Percentiles rank a stretch among this genome's conserved stretches.
Conservation (phyloP, 1,140 invertebrate genomes). For the Chironomus striatipennis region DNA sequence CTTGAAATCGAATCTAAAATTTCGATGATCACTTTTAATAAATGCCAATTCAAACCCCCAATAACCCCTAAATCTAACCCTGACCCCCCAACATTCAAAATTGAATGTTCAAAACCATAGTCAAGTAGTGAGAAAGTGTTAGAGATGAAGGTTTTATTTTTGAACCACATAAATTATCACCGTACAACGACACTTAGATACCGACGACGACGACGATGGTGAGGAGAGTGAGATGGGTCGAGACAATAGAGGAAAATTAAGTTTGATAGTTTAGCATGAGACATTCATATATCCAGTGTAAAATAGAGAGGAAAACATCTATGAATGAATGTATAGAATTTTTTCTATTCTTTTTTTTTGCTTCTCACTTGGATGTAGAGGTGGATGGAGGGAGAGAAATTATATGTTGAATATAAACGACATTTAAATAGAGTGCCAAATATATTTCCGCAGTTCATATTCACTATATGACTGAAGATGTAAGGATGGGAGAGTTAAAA, state of each 20-base stretch:
- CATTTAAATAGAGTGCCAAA: constrained; percentile 13
- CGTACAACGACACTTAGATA: background rate
- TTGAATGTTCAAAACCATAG: constrained; percentile 2
- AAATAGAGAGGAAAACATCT: too few species aligned
- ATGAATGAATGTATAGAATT: too few species aligned
- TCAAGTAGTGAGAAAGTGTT: background rate
- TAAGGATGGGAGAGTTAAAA: background rate
- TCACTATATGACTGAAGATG: background rate
- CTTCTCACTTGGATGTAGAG: too few species aligned
- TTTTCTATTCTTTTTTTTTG: too few species aligned
- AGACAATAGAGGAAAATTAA: constrained; percentile 1
- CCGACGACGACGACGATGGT: background rate
- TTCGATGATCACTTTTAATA: too few species aligned
- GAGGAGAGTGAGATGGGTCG: background rate
- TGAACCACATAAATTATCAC: constrained; percentile 11
- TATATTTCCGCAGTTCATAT: constrained; percentile 11
- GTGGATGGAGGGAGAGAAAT: too few species aligned
- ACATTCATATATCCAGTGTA: background rate
- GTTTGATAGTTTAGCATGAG: background rate
- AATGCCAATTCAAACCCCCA: too few species aligned
- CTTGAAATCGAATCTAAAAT: too few species aligned
- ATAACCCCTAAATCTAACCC: too few species aligned
- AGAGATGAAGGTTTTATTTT: background rate
- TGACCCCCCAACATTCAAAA: background rate
- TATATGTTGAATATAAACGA: constrained; percentile 20